Base-by-base conservation (phyloP, 2,888 invertebrate genomes). In the Automeris io region DNA sequence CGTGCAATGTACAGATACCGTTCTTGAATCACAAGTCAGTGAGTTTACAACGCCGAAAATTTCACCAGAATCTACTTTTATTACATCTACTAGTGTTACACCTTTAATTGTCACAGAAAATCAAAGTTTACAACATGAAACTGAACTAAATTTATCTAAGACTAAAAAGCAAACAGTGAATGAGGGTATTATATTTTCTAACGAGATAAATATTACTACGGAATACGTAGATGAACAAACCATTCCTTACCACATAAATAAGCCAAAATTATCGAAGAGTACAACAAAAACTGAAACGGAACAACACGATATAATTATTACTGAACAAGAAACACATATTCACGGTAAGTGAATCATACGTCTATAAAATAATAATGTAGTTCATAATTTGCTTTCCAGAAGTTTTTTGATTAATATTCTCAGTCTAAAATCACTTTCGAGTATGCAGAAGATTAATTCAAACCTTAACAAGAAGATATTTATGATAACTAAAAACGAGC, bases 21-120 rank as follows among this genome's bases (percentile, higher is more conserved):
- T 78, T 42, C 35, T 63, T 37, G 68, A 77, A 57, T 58, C 55
- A 45, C 61, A 67, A 43, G 51, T 59, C 19, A 61, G 69, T 38
- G 70, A 78, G 44, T 55, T 82, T 12, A 42, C 49, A 40, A 55
- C 62, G 58, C 59, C 60, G 32, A 45, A 49, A 45, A 49, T 60
- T 49, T 54, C 55, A 44, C 56, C 54, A 18, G 67, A 71, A 64
- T 61, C 46, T 9, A 57, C 69, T 40, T 70, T 61, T 42, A 45
- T 74, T 12, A 64, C 69, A 50, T 69, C 81, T 38, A 66, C 68
- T 38, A 65, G 62, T 48, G 53, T 73, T 37, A 65, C 69, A 51
- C 75, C 83, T 16, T 54, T 82, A 42, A 57, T 79, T 41, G 55
- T 82, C 41, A 77, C 76, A 42, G 76, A 88, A 50, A 77, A 68